These are phyloP conservation scores for Myocastor coypus DNA, from an alignment of 2,113 vertebrate species.

Conservation along the genomic window DNA sequence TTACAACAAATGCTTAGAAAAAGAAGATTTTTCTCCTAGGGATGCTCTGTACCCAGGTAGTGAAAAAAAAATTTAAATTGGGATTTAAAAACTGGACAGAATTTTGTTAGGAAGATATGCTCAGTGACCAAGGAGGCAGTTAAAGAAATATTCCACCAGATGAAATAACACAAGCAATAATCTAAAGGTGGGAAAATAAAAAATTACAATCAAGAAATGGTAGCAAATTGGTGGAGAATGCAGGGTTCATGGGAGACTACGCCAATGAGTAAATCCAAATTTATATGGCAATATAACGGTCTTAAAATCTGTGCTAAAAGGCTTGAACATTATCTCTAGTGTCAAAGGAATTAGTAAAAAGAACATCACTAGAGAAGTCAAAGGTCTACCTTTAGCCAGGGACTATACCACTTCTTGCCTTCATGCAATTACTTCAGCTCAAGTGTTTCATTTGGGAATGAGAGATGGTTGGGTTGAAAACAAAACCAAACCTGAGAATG, in stretches of 20 bases:
- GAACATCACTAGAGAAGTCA: neutral
- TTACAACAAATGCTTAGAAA: neutral
- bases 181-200: neutral
- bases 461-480: neutral
- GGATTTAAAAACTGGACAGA: neutral
- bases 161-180: neutral
- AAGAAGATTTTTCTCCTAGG: neutral
- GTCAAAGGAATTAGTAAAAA: neutral
- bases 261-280: neutral
- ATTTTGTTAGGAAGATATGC: neutral
- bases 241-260: neutral
- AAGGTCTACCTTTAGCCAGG: neutral
- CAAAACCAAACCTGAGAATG: neutral
- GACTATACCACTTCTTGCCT: neutral
- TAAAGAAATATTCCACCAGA: constrained; percentile 9
- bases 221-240: neutral
- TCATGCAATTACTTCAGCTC: neutral
- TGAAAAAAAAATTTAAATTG: constrained; percentile 51
- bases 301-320: neutral
- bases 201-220: neutral
- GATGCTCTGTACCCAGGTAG: neutral
- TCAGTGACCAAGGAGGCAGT: neutral
- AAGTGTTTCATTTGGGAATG: neutral
- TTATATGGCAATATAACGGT: neutral
- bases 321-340: neutral